phyloP scores from a whole-genome alignment of 2,888 invertebrate species.

The Caenorhabditis becei region DNA sequence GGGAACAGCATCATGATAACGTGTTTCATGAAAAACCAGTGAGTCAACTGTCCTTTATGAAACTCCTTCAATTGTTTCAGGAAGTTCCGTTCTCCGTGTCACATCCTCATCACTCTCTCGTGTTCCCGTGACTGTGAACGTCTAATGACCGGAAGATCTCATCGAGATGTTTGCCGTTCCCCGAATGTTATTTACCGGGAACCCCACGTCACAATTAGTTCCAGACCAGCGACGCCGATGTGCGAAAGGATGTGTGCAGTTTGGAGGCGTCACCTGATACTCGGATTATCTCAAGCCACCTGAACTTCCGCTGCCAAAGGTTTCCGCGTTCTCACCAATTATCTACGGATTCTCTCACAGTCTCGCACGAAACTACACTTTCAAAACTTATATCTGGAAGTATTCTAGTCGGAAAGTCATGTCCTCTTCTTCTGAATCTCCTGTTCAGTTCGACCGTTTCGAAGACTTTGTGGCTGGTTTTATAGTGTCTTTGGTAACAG shows the following conservation, averaged over 20 bases:
- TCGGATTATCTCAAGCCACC: background rate
- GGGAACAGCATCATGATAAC: slow-evolving; percentile 42
- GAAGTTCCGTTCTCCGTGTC: too few species aligned
- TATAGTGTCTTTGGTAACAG: slow-evolving; percentile 15
- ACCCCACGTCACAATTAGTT: slow-evolving; percentile 34
- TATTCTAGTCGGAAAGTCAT: too few species aligned
- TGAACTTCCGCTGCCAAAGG: slow-evolving; percentile 11
- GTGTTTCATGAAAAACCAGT: slow-evolving; percentile 26
- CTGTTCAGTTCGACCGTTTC: background rate
- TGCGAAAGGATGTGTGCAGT: background rate
- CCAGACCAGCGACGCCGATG: slow-evolving; percentile 5
- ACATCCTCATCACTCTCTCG: too few species aligned
- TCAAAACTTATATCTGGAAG: too few species aligned
- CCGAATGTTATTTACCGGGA: background rate
- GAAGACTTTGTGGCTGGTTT: slow-evolving; percentile 29
- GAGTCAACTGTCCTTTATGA: background rate
- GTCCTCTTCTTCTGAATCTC: background rate
- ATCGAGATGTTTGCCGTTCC: background rate
- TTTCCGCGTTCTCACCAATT: slow-evolving; percentile 14
- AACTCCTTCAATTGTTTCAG: too few species aligned
- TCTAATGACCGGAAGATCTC: background rate
- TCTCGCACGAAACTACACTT: background rate
- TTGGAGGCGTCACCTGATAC: background rate
- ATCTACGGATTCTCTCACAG: background rate
- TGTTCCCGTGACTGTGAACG: slow-evolving; percentile 15